These are phyloP conservation scores for Ursus arctos DNA, from an alignment of 2,113 vertebrate species.

Conservation along the genomic window DNA sequence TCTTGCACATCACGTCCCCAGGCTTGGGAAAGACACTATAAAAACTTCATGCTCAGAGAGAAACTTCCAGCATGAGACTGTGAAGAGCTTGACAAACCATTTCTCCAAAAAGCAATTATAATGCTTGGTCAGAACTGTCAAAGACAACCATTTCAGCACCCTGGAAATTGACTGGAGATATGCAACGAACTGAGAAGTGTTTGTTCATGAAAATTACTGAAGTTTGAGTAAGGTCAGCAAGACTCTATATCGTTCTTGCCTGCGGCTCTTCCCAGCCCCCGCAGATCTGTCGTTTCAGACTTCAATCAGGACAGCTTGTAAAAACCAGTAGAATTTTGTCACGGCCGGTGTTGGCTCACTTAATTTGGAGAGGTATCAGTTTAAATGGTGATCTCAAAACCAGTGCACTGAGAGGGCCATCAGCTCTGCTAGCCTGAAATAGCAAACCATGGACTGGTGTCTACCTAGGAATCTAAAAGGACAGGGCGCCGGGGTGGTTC, in stretches of 20 bases:
- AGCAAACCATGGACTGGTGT: background rate
- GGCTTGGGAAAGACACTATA: background rate
- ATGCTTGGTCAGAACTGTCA: background rate
- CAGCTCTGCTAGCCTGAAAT: background rate
- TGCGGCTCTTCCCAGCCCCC: background rate
- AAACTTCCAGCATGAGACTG: background rate
- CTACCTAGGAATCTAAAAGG: background rate
- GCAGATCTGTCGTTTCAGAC: background rate
- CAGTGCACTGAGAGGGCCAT: background rate
- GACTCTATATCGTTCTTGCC: background rate
- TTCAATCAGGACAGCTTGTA: background rate
- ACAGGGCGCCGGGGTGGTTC: background rate
- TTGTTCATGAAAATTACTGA: background rate
- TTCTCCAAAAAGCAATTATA: background rate
- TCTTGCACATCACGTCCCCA: no score
- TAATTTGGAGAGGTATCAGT: background rate
- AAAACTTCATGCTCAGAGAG: background rate
- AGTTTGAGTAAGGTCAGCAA: background rate
- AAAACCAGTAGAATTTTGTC: background rate
- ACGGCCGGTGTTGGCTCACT: background rate
- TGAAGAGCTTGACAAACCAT: background rate
- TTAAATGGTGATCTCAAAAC: conserved; percentile 32
- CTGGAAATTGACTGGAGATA: background rate
- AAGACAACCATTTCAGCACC: background rate
- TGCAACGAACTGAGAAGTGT: background rate